Base-by-base conservation (phyloP, 2,797 vertebrate genomes). In the Lerista edwardsae region DNA sequence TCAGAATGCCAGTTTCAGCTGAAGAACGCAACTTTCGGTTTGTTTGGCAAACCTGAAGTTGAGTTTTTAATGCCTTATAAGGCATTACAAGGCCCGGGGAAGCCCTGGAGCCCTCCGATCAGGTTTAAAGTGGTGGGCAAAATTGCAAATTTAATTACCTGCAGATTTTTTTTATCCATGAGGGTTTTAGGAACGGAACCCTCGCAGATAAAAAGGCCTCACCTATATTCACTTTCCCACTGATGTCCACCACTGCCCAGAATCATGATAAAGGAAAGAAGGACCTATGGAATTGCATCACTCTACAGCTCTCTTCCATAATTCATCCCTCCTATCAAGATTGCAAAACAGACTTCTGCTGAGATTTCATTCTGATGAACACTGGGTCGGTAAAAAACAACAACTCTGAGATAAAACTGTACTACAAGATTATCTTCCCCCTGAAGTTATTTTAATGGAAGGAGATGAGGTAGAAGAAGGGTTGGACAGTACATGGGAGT, bases 331-430 rank as follows among this genome's bases (percentile, higher is more conserved):
- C 55, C 59, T 39, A 17, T 75, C 31, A 75, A 39, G 57, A 83
- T 55, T 75, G 51, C 27, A 65, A 51, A 65, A 74, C 27, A 2
- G 87, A 17, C 75, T 75, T 84, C 79, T 64, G 17, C 65, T 61
- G 11, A 44, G 25, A 41, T 55, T 74, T 68, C 77, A 51, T 34
- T 85, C 79, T 62, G 51, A 77, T 27, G 73, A 86, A 67, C 14
- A 79, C 75, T 67, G 39, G 80, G 12, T 39, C 82, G 89, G 67
- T 86, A 81, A 83, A 29, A 79, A 80, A 55, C 55, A 27, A 61
- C 59, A 31, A 85, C 12, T 29, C n/a, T 29, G 39, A 1, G 27
- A 57, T 29, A 23, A n/a, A 67, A 12, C 15, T 10, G 11, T 57
- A 67, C 57, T 68, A 67, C 10, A 25, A 75, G 34, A 83, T 68